phyloP scores from a whole-genome alignment of 2,797 vertebrate species.

The Petrocephalus sullivani region DNA sequence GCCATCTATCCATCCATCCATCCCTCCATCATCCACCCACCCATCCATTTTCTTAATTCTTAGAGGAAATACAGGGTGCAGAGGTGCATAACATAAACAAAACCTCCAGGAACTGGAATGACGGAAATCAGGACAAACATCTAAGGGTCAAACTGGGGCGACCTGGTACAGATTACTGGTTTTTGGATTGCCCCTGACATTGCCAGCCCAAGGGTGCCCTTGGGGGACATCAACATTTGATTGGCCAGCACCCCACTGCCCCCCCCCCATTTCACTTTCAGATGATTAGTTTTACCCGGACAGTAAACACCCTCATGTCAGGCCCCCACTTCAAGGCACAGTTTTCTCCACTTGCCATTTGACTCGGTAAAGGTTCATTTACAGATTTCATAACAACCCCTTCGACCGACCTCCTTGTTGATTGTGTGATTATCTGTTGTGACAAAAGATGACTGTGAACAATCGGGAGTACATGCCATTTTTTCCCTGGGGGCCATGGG shows the following conservation, averaged over 20 bases:
- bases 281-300: neutral
- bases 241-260: neutral
- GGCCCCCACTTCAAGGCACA: neutral
- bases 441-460: conserved; percentile 2
- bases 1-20: too few relatives aligned
- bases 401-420: conserved; percentile 1
- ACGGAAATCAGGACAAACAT: neutral
- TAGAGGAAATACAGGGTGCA: neutral
- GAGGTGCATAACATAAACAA: neutral
- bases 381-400: neutral
- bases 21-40: too few relatives aligned
- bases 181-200: neutral
- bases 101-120: neutral
- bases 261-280: neutral
- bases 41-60: neutral
- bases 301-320: neutral
- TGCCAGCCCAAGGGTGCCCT: neutral
- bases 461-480: neutral
- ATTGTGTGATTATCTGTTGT: conserved; percentile 6
- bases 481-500: neutral
- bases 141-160: neutral
- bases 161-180: neutral
- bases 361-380: neutral
- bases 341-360: neutral
- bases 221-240: neutral